Evolutionary conservation across 2,113 vertebrate genomes (phyloP), one percentile per base, ranked within the genome.

Genomic region (Geothlypis trichas): DNA sequence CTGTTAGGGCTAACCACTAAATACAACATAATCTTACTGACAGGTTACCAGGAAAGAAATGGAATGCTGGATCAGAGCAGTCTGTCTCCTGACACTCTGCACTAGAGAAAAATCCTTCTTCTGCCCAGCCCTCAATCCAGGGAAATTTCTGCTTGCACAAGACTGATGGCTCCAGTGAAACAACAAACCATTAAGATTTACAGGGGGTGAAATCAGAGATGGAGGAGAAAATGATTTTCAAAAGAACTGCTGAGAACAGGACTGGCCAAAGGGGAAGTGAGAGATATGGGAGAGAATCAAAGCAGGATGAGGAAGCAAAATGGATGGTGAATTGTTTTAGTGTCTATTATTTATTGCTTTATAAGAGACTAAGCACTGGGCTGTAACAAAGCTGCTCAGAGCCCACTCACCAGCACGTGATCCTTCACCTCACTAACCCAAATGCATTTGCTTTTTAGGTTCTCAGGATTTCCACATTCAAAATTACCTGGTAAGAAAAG

Each of bases 381-480:
- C 4, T 84, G 49, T 37, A 95, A 68, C 37, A 63, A 59, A 74
- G 73, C 46, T 73, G 42, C 68, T 41, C 61, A 72, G 59, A 90
- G 67, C 63, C 82, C 49, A 97, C 98, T 98, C 96, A 98, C 98
- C 69, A 96, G 83, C 67, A 98, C 89, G 12, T 98, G 95, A 28
- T 97, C 97, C 96, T 92, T 97, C 3, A 93, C 98, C 76, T 98
- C 98, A 79, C 23, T 61, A 61, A 98, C 83, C 72, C 97, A 98
- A 71, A 98, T 93, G 93, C 98, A 98, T 91, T 98, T 98, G 94
- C 97, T 98, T 90, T 98, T 98, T 8, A 98, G 96, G 74, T 98
- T 98, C 73, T 98, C 98, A 19, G 98, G 98, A 80, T 98, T 98
- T 87, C 98, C 98, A 66, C 98, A 98, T 75, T 98, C 98, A 96